Evolutionary conservation across 2,888 invertebrate species (phyloP), one percentile per base, ranked within the genome.

Genomic region (Tolmerus cingulatus): DNA sequence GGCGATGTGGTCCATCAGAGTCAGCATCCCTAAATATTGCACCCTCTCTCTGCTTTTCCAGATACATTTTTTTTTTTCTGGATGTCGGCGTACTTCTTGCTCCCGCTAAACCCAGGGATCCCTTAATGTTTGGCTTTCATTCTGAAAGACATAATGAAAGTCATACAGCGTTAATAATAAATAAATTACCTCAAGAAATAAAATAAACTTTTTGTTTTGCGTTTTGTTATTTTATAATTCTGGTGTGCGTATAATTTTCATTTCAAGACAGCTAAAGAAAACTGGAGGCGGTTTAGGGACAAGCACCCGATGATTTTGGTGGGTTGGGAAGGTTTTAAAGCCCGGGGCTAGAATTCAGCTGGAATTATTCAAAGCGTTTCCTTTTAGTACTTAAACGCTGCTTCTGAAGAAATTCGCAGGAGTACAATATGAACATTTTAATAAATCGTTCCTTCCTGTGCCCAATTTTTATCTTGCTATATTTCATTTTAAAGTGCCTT

Each of bases 141-240:
- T 89, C 89, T 87, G 87, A 89, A 88, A 89, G 89, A 89, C 87
- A 89, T 89, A 89, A 89, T 89, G 89, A 89, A 89, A 89, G 89
- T 89, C 89, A 89, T 89, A 89, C 89, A 89, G 88, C 89, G 89
- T 89, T 89, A 89, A 89, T 89, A 89, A 89, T 89, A 88, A 88
- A 89, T 89, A 89, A 89, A 89, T 89, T 89, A 89, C 89, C 88
- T 87, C 88, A 89, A 89, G 89, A 89, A 89, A 89, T 89, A 89
- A 89, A 89, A 89, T 89, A 89, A 89, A 89, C 89, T 89, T 76
- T 86, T 76, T 77, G 43, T 86, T 86, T 74, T 23, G 12, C 14
- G 40, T 79, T 27, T 86, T 84, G 84, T 84, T 84, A 23, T 84
- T 84, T 84, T 40, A 84, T 84, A 84, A 84, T 84, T 84, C 23